phyloP scores from a whole-genome alignment of 2,797 vertebrate genomes.

The Poecilia velifera region DNA sequence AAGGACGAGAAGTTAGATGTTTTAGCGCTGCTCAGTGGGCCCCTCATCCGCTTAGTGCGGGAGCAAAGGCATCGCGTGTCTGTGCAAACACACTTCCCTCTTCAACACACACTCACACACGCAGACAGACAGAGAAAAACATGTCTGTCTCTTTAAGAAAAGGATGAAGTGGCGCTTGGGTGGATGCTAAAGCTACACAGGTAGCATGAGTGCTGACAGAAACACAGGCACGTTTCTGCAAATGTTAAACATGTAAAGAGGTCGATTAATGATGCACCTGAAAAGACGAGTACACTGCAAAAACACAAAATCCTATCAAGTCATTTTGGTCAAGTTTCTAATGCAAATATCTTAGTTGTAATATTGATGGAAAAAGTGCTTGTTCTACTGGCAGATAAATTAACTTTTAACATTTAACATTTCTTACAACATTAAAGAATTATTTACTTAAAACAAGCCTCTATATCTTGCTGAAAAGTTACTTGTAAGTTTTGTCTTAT shows the following conservation, averaged over 20 bases:
- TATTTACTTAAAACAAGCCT: too few species aligned
- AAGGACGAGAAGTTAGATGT: constrained; percentile 84
- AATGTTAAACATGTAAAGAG: background rate
- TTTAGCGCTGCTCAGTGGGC: constrained; percentile 73
- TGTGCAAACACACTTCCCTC: constrained; percentile 22
- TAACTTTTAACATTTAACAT: too few species aligned
- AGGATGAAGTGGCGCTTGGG: constrained; percentile 3
- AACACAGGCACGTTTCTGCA: constrained; percentile 4
- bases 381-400: too few species aligned
- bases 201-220: constrained; percentile 9
- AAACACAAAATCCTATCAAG: too few species aligned
- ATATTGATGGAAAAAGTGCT: too few species aligned
- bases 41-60: constrained; percentile 69
- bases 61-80: constrained; percentile 37
- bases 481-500: too few species aligned
- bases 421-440: too few species aligned
- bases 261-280: background rate
- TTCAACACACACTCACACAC: background rate
- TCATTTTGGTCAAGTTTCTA: too few species aligned
- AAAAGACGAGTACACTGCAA: background rate
- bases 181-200: constrained; percentile 22
- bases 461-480: too few species aligned
- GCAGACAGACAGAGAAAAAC: background rate
- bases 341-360: too few species aligned
- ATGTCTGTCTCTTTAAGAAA: constrained; percentile 29